Evolutionary conservation across 1,140 invertebrate genomes (phyloP).

Genomic region (Bombus ignitus): DNA sequence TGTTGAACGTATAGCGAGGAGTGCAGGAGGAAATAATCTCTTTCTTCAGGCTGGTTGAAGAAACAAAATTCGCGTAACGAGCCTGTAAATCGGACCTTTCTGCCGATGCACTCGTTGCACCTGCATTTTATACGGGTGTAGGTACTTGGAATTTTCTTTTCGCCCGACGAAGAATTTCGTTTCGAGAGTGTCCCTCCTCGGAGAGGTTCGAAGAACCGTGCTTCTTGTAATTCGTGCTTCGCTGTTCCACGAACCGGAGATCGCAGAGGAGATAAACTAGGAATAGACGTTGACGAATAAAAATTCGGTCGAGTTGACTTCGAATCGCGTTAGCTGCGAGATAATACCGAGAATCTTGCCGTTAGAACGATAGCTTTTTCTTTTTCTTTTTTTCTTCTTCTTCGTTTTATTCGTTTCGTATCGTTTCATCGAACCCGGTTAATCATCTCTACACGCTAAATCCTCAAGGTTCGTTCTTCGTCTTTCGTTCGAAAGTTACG

Average conservation of each 20-base stretch:
- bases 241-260: not conserved
- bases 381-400: no score
- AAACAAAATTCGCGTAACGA: not conserved
- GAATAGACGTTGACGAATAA: constrained; percentile 8
- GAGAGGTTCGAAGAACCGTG: not conserved
- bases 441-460: not conserved
- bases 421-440: not conserved
- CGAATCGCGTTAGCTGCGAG: not conserved
- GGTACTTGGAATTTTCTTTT: not conserved
- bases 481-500: not conserved
- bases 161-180: not conserved
- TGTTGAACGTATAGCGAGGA: not conserved
- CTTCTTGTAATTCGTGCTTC: not conserved
- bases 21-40: not conserved
- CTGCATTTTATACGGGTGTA: not conserved
- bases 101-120: not conserved
- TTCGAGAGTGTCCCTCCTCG: not conserved
- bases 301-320: not conserved
- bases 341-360: not conserved
- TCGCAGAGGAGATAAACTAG: not conserved
- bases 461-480: not conserved
- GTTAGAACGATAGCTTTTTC: not conserved
- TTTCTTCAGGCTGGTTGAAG: not conserved
- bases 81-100: not conserved
- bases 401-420: not conserved